phyloP scores from a whole-genome alignment of 2,797 vertebrate genomes.

The Alca torda region DNA sequence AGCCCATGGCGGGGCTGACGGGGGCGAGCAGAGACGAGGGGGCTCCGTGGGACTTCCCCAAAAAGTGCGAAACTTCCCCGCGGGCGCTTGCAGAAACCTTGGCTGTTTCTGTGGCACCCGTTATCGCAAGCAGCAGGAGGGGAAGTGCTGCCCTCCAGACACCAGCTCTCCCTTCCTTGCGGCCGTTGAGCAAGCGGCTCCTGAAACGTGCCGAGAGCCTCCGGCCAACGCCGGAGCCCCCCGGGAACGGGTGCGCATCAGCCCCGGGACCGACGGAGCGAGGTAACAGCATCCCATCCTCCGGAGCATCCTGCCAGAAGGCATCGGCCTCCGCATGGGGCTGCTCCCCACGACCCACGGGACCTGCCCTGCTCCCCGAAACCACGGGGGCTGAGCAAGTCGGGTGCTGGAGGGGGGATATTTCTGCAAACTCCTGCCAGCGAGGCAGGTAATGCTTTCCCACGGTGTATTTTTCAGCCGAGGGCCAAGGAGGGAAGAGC shows the following conservation, averaged over 20 bases:
- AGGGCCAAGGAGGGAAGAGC: background rate
- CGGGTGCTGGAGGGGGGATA: fast-evolving
- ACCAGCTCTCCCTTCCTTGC: fast-evolving
- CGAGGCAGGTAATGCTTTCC: fast-evolving
- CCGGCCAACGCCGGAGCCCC: fast-evolving
- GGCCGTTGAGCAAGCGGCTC: background rate
- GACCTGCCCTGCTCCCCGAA: background rate
- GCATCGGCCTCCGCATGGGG: fast-evolving
- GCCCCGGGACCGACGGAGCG: fast-evolving
- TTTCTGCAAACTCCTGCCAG: background rate
- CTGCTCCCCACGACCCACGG: background rate
- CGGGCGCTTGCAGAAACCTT: background rate
- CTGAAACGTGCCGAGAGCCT: background rate
- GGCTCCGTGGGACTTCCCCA: fast-evolving
- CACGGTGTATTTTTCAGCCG: fast-evolving
- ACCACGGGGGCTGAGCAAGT: background rate
- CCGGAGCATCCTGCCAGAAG: background rate
- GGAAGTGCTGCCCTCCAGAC: background rate
- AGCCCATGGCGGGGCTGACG: fast-evolving
- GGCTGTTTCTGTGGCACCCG: fast-evolving
- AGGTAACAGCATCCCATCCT: background rate
- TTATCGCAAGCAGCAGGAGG: background rate
- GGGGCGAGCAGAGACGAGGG: fast-evolving
- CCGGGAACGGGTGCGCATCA: fast-evolving
- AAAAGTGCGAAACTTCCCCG: fast-evolving